Evolutionary conservation across 2,113 vertebrate genomes (phyloP).

Genomic region (Crypturellus undulatus): DNA sequence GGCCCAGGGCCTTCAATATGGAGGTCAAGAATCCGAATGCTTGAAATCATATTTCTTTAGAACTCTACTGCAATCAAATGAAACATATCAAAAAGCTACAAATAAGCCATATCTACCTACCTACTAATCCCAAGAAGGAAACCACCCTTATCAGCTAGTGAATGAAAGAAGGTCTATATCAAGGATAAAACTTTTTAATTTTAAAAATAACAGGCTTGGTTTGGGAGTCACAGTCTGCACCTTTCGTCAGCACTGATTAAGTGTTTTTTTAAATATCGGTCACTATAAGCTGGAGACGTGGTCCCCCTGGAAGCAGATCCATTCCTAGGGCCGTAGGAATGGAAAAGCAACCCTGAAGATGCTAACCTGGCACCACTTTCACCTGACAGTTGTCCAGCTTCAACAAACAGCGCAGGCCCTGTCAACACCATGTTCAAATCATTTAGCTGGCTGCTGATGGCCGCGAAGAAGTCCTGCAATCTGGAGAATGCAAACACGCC

Average conservation of each 20-base stretch:
- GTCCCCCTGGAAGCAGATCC: neutral
- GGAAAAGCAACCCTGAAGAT: neutral
- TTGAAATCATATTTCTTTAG: neutral
- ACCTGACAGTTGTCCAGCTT: neutral
- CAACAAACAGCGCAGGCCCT: neutral
- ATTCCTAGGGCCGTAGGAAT: neutral
- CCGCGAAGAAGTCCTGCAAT: neutral
- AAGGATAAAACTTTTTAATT: neutral
- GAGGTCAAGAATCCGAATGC: neutral
- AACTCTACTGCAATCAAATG: neutral
- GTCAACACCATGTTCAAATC: neutral
- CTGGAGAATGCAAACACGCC: neutral
- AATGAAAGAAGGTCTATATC: neutral
- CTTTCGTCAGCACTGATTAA: neutral
- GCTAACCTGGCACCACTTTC: neutral
- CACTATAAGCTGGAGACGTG: neutral
- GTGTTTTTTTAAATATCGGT: neutral
- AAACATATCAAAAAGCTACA: neutral
- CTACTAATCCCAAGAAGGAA: neutral
- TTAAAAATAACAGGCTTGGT: neutral
- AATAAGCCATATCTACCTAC: neutral
- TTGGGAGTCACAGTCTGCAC: neutral
- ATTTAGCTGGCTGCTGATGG: neutral
- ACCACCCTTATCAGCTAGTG: neutral
- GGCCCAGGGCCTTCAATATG: neutral